phyloP scores from a whole-genome alignment of 2,113 vertebrate species.

The Cervus canadensis region DNA sequence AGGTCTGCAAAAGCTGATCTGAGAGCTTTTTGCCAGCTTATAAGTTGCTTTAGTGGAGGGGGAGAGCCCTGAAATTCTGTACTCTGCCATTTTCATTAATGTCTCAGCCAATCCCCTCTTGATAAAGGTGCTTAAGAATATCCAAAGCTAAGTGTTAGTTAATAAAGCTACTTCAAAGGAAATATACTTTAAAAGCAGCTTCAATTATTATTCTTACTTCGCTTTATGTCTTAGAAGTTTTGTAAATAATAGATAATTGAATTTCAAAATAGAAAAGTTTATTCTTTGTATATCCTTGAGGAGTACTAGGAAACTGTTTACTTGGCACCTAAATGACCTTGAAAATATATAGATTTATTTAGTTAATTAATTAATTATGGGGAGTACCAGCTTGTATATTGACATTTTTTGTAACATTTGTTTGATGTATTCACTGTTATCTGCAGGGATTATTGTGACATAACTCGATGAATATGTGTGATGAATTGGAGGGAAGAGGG shows the following conservation, averaged over 20 bases:
- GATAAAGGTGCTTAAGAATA: background rate
- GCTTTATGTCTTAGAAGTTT: background rate
- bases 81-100: background rate
- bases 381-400: background rate
- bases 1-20: background rate
- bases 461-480: background rate
- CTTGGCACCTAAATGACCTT: background rate
- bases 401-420: background rate
- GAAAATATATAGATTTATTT: conserved; percentile 32
- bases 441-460: background rate
- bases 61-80: background rate
- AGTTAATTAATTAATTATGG: background rate
- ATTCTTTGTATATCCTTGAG: background rate
- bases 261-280: conserved; percentile 1
- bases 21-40: background rate
- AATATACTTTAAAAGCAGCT: background rate
- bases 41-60: background rate
- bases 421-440: background rate
- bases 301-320: background rate
- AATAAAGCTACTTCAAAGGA: conserved; percentile 5
- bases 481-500: background rate
- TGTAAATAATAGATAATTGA: background rate
- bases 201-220: background rate
- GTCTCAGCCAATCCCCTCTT: background rate
- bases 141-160: background rate